phyloP scores from a whole-genome alignment of 2,888 invertebrate species.

The Drosophila tripunctata region DNA sequence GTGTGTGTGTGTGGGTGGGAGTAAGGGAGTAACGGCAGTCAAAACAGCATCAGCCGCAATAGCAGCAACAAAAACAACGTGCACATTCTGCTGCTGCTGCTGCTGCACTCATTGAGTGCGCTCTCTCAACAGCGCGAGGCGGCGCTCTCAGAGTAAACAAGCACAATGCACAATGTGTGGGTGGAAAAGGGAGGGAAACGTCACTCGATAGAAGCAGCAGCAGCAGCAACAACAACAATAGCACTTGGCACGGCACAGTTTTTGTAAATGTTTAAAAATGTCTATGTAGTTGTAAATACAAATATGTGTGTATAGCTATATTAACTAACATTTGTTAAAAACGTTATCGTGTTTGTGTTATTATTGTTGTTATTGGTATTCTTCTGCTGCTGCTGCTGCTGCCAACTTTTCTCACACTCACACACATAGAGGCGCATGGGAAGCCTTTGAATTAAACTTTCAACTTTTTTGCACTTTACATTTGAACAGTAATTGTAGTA shows the following conservation, averaged over 20 bases:
- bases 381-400: background rate
- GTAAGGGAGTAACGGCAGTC: constrained; percentile 24
- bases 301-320: background rate
- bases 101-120: constrained; percentile 15
- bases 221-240: constrained; percentile 43
- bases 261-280: constrained; percentile 51
- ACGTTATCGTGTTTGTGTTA: constrained; percentile 25
- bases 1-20: constrained; percentile 24
- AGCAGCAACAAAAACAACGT: constrained; percentile 18
- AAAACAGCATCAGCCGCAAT: constrained; percentile 7
- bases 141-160: constrained; percentile 63
- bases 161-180: constrained; percentile 61
- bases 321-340: constrained; percentile 23
- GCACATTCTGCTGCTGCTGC: constrained; percentile 8
- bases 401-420: constrained; percentile 17
- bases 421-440: background rate
- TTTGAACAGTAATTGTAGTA: constrained; percentile 46
- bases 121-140: constrained; percentile 21
- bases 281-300: constrained; percentile 1
- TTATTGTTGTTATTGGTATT: constrained; percentile 25
- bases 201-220: constrained; percentile 41
- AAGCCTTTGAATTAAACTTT: constrained; percentile 46
- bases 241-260: constrained; percentile 57
- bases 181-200: constrained; percentile 51
- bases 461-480: constrained; percentile 28